phyloP scores from a whole-genome alignment of 2,113 vertebrate genomes.

The Corythornis vintsioides region DNA sequence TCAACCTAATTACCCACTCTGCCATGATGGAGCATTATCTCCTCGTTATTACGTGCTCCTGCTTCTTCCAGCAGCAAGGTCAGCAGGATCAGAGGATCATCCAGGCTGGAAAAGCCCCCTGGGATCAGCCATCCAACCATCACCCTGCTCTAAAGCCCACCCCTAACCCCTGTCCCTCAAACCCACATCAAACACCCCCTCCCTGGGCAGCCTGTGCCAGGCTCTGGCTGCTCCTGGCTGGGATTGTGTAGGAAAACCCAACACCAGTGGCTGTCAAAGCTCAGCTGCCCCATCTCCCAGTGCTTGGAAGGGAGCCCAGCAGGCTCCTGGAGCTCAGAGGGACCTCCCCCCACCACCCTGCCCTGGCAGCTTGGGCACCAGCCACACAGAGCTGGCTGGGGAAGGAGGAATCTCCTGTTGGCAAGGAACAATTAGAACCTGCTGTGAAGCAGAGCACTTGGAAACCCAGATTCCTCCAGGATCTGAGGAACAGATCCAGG shows the following conservation, averaged over 20 bases:
- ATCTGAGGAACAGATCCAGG: fast-evolving
- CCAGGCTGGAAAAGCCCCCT: too few relatives aligned
- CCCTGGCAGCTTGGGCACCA: neutral
- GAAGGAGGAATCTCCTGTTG: neutral
- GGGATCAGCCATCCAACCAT: too few relatives aligned
- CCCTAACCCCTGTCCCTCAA: too few relatives aligned
- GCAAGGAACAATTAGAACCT: neutral
- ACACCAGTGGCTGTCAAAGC: neutral
- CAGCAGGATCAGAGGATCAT: neutral
- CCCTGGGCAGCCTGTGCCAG: too few relatives aligned
- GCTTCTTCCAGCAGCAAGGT: neutral
- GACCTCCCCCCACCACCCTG: neutral
- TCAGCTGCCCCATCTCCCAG: neutral
- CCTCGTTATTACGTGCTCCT: neutral
- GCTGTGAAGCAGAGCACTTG: neutral
- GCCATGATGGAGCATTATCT: neutral
- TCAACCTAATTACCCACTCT: constrained; percentile 20
- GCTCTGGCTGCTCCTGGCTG: too few relatives aligned
- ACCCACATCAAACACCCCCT: too few relatives aligned
- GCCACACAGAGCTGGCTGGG: neutral
- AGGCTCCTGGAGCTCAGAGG: neutral
- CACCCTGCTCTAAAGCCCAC: too few relatives aligned
- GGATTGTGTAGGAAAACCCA: too few relatives aligned
- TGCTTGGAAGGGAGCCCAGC: neutral
- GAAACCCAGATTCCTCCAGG: neutral